Evolutionary conservation across 2,888 invertebrate genomes (phyloP).

Genomic region (Heterodera filipjevi): DNA sequence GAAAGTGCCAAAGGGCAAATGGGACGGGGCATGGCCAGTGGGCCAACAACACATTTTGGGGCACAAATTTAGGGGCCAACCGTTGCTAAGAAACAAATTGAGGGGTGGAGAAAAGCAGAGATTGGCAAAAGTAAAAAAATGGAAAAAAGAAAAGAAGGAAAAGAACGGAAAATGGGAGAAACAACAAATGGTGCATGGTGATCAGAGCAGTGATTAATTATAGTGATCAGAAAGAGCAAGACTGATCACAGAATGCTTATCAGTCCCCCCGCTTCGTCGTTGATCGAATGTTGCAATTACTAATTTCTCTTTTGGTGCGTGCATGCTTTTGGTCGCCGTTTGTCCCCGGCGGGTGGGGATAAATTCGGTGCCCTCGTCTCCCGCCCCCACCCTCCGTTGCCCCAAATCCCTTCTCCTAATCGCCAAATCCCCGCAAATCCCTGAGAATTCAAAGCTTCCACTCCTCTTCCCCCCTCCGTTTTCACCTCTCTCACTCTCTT

Average conservation of each 20-base stretch:
- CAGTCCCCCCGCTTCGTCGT: too few relatives aligned
- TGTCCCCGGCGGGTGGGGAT: neutral
- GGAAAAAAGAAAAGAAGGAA: neutral
- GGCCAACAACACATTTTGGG: neutral
- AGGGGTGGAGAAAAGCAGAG: neutral
- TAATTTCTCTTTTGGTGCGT: too few relatives aligned
- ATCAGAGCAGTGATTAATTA: too few relatives aligned
- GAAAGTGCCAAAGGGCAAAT: neutral
- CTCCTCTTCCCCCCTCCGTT: neutral
- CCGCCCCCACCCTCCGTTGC: neutral
- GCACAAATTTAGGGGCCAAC: neutral
- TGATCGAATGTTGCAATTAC: too few relatives aligned
- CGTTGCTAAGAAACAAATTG: neutral
- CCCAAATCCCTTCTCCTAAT: neutral
- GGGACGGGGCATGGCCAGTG: neutral
- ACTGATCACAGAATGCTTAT: too few relatives aligned
- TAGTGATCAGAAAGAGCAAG: too few relatives aligned
- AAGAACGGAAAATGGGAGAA: neutral
- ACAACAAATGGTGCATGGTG: too few relatives aligned
- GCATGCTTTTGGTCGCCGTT: neutral
- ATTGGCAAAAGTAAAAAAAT: neutral
- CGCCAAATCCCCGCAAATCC: neutral
- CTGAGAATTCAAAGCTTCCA: conserved; percentile 3
- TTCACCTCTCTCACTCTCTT: neutral
- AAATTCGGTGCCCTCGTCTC: neutral